Base-by-base conservation (phyloP, 1,140 invertebrate genomes). In the Portunus trituberculatus region DNA sequence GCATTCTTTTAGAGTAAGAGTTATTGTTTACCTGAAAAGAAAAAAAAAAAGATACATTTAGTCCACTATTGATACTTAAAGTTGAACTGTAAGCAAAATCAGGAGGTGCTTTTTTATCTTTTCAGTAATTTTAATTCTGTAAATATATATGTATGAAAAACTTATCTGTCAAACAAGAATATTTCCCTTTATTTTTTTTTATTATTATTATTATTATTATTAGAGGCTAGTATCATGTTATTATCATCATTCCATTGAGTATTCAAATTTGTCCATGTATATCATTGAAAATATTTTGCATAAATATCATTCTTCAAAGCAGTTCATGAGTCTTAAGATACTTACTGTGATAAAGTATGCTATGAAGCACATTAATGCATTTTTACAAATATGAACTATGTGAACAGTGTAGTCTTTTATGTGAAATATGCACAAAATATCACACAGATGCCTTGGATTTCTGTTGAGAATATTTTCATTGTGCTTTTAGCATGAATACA, bases 371-470 rank as follows among this genome's bases (percentile, higher is more conserved):
- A 32, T 16, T 87, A 6, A 87, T 87, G 7, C 16, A 32, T n/a
- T 25, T 28, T 32, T 25, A 4, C 4, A 25, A 59, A 14, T 59
- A 59, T 59, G 12, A 59, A 59, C 12, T 20, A 59, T 59, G 31
- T 46, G 39, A 32, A 16, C 10, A 12, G 16, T 87, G 31, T 46
- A 39, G 31, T 31, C 29, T 87, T 46, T 46, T 32, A 20, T 46
- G 31, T 32, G 84, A 46, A 46, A 87, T 87, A n/a, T 87, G 39
- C 84, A 87, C 84, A 87, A 32, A 32, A 87, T 87, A 32, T 39
- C 84, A 46, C 31, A 87, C n/a, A 16, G 31, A 39, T 87, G 31
- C 39, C 31, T 87, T 87, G 16, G 31, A 12, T 28, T 87, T 46
- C 84, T 39, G 14, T 32, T 87, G 14, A 28, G 31, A 39, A 87